These are phyloP conservation scores for Murina feae DNA, from an alignment of 2,113 vertebrate genomes.

Conservation along the genomic window DNA sequence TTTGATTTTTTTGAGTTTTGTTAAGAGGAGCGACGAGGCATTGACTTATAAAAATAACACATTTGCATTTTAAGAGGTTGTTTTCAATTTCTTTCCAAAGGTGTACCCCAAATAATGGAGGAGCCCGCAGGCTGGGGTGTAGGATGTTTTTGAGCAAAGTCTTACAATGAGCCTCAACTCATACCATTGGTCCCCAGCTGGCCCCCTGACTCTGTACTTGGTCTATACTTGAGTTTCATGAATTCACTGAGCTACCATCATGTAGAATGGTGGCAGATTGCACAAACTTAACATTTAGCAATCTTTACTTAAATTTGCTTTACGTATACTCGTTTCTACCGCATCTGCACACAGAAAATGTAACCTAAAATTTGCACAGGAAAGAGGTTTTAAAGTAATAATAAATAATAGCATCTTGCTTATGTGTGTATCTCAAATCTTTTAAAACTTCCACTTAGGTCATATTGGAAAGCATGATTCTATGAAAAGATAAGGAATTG, in stretches of 20 bases:
- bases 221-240: not conserved
- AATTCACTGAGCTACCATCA: not conserved
- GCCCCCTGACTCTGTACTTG: not conserved
- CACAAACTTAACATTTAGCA: not conserved
- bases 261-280: not conserved
- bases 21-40: not conserved
- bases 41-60: not conserved
- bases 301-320: not conserved
- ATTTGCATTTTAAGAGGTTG: not conserved
- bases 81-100: not conserved
- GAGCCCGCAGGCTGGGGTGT: not conserved
- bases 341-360: not conserved
- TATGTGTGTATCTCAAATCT: not conserved
- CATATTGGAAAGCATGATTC: not conserved
- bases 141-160: not conserved
- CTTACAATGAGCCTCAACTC: not conserved
- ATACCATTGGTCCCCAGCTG: fast-evolving
- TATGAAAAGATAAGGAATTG: not conserved
- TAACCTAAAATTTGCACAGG: not conserved
- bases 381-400: not conserved
- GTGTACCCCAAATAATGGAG: not conserved
- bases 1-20: not conserved
- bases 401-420: not conserved
- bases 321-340: not conserved
- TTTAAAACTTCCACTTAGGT: not conserved